phyloP scores from a whole-genome alignment of 2,797 vertebrate genomes.

The Linurgus olivaceus region DNA sequence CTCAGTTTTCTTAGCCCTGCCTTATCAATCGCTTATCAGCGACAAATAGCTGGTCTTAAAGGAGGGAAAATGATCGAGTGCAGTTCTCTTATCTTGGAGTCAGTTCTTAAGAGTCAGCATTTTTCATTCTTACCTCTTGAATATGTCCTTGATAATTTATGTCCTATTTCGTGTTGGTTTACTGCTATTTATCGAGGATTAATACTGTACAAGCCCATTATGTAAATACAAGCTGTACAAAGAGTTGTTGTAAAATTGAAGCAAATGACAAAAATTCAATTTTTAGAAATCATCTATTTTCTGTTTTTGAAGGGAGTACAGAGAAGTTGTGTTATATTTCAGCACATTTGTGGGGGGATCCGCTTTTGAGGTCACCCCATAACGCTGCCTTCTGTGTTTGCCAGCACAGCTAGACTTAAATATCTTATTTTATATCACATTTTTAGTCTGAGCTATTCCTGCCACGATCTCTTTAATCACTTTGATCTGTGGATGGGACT shows the following conservation, averaged over 20 bases:
- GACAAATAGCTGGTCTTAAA: neutral
- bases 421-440: neutral
- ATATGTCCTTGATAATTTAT: neutral
- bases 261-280: rapidly evolving
- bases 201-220: too few species aligned
- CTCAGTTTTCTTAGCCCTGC: neutral
- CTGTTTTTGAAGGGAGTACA: neutral
- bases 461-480: rapidly evolving
- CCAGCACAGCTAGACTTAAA: neutral
- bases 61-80: neutral
- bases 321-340: neutral
- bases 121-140: neutral
- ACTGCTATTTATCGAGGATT: rapidly evolving
- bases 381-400: rapidly evolving
- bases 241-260: neutral
- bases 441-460: neutral
- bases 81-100: neutral
- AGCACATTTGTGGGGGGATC: neutral
- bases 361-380: rapidly evolving
- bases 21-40: rapidly evolving
- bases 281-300: neutral
- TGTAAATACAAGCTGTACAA: neutral
- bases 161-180: neutral
- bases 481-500: neutral
- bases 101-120: rapidly evolving